These are phyloP conservation scores for Brenthis hecate DNA, from an alignment of 2,888 invertebrate genomes.

Conservation along the genomic window DNA sequence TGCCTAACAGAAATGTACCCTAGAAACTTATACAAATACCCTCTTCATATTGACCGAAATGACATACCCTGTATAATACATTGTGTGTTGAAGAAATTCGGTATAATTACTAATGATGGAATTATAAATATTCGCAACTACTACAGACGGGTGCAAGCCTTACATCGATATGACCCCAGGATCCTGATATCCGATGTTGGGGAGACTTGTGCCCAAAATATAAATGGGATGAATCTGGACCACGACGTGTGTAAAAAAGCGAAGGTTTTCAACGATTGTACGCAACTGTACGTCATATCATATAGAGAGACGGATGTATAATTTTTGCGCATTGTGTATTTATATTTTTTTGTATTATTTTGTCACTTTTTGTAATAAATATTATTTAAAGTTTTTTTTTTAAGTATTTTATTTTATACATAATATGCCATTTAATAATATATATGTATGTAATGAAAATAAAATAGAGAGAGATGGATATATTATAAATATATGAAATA, in stretches of 20 bases:
- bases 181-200: slow-evolving; percentile 76
- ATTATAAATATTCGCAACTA: slow-evolving; percentile 71
- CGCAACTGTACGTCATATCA: slow-evolving; percentile 71
- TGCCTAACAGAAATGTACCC: slow-evolving; percentile 76
- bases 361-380: slow-evolving; percentile 19
- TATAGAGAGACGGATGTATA: slow-evolving; percentile 57
- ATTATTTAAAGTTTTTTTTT: background rate
- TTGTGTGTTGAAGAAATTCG: slow-evolving; percentile 75
- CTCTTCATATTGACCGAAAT: slow-evolving; percentile 66
- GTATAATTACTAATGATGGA: slow-evolving; percentile 74
- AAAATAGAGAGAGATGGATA: too few species aligned
- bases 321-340: slow-evolving; percentile 29
- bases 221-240: slow-evolving; percentile 73
- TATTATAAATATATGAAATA: too few species aligned
- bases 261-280: slow-evolving; percentile 76
- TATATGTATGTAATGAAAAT: too few species aligned
- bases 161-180: slow-evolving; percentile 73
- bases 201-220: slow-evolving; percentile 73
- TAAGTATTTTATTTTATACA: too few species aligned
- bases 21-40: slow-evolving; percentile 69
- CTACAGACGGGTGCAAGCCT: slow-evolving; percentile 69
- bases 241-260: slow-evolving; percentile 77
- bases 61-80: slow-evolving; percentile 76
- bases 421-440: too few species aligned
- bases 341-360: slow-evolving; percentile 27